phyloP scores from a whole-genome alignment of 1,140 invertebrate genomes.

The Oryctes rhinoceros region DNA sequence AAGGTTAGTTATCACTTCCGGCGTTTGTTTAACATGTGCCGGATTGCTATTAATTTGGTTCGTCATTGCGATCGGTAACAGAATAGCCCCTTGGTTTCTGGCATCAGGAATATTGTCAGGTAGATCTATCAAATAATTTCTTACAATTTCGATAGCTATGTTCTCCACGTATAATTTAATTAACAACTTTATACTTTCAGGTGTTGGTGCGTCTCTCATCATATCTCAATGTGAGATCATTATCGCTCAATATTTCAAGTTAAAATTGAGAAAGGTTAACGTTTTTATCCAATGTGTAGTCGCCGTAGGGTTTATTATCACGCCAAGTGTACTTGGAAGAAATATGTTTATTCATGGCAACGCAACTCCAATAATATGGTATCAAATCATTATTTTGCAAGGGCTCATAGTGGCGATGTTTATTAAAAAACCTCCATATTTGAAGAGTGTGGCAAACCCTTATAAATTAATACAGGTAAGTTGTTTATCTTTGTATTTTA shows the following conservation, averaged over 20 bases:
- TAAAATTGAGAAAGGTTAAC: constrained; percentile 52
- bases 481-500: too few relatives aligned
- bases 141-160: background rate
- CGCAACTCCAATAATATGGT: constrained; percentile 55
- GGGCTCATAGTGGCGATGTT: constrained; percentile 52
- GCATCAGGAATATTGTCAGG: constrained; percentile 53
- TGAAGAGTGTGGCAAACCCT: constrained; percentile 50
- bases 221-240: constrained; percentile 55
- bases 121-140: constrained; percentile 43
- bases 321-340: constrained; percentile 51
- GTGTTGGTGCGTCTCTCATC: constrained; percentile 55
- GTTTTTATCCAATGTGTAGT: constrained; percentile 49
- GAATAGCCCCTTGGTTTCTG: constrained; percentile 44
- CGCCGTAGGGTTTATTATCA: constrained; percentile 53
- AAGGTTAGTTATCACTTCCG: constrained; percentile 53
- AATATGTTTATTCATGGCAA: constrained; percentile 50
- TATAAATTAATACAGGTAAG: constrained; percentile 54
- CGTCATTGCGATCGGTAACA: constrained; percentile 47
- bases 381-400: constrained; percentile 57
- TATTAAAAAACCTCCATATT: constrained; percentile 56
- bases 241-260: constrained; percentile 56
- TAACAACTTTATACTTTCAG: constrained; percentile 48
- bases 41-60: constrained; percentile 59
- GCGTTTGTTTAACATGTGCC: constrained; percentile 56
- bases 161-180: background rate